These are phyloP conservation scores for Parauchenoglanis ngamensis DNA, from an alignment of 2,797 vertebrate genomes.

Conservation along the genomic window DNA sequence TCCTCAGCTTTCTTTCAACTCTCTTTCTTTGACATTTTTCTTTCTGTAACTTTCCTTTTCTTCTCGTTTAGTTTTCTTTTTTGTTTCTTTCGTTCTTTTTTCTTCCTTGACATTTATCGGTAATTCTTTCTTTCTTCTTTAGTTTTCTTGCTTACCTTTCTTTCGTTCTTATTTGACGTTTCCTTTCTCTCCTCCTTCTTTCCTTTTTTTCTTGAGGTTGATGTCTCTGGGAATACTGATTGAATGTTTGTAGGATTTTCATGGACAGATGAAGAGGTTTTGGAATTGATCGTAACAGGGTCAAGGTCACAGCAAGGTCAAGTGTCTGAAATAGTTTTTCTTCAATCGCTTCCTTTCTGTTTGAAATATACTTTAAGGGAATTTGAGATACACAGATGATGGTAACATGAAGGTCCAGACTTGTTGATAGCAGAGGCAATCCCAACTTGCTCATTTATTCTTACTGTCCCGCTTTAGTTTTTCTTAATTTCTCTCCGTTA, in stretches of 20 bases:
- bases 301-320: no score
- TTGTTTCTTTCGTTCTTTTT: not conserved
- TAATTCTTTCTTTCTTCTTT: no score
- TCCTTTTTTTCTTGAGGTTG: conserved; percentile 36
- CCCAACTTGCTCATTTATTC: not conserved
- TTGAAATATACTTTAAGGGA: not conserved
- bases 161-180: not conserved
- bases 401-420: not conserved
- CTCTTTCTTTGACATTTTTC: not conserved
- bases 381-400: not conserved
- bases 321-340: not conserved
- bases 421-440: not conserved
- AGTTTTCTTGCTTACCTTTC: conserved; percentile 38
- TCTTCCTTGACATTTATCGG: not conserved
- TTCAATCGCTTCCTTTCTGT: not conserved
- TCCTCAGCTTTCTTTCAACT: not conserved
- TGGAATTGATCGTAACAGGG: not conserved
- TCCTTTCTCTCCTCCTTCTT: no score
- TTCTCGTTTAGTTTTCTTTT: not conserved
- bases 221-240: not conserved
- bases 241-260: not conserved
- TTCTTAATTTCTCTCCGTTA: conserved; percentile 8
- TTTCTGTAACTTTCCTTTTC: not conserved
- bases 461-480: not conserved
- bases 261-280: not conserved